phyloP scores from a whole-genome alignment of 2,113 vertebrate genomes.

The Patagioenas fasciata region DNA sequence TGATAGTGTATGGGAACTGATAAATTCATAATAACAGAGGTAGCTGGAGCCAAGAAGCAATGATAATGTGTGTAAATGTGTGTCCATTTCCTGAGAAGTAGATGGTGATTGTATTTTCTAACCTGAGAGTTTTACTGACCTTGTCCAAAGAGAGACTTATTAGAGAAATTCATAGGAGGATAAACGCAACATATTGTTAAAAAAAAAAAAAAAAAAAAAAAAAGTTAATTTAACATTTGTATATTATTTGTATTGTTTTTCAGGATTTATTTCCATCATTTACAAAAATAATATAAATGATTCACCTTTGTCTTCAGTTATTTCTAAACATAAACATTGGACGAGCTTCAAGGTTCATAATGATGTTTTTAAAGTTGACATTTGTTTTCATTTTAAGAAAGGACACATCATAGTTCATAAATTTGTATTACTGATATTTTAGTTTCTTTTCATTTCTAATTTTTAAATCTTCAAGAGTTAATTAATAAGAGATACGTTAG shows the following conservation, averaged over 20 bases:
- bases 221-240: background rate
- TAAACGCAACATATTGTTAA: background rate
- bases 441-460: background rate
- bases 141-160: background rate
- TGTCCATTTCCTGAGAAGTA: background rate
- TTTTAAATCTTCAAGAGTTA: background rate
- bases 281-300: fast-evolving
- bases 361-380: background rate
- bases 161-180: background rate
- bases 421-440: background rate
- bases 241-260: background rate
- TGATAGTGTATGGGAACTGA: background rate
- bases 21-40: background rate
- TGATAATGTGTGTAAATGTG: background rate
- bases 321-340: background rate
- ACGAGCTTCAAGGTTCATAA: background rate
- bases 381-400: background rate
- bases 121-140: background rate
- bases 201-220: background rate
- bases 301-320: background rate
- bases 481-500: background rate
- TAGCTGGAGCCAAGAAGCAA: background rate
- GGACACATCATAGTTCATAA: background rate
- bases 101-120: background rate
- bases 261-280: background rate